phyloP scores from a whole-genome alignment of 2,797 vertebrate species.

The Triplophysa yarkandensis region DNA sequence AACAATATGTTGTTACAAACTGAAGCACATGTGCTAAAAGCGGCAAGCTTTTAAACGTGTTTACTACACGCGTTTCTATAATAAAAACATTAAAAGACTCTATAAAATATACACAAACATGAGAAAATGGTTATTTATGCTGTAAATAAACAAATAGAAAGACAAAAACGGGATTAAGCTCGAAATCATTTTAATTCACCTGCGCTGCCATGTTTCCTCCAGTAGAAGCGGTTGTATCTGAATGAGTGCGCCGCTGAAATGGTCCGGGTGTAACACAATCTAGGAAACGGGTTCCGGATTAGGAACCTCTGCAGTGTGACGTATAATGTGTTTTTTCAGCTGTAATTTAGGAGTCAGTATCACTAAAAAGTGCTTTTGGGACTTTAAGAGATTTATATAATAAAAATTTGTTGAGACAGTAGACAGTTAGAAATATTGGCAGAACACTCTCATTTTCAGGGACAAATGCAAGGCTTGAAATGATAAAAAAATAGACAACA shows the following conservation, averaged over 20 bases:
- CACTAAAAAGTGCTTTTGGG: too few relatives aligned
- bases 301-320: too few relatives aligned
- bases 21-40: conserved; percentile 38
- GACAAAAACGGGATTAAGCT: not conserved
- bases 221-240: conserved; percentile 44
- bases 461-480: too few relatives aligned
- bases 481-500: too few relatives aligned
- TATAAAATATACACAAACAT: not conserved
- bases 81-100: not conserved
- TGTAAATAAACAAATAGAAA: not conserved
- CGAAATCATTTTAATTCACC: conserved; percentile 39
- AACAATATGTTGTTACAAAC: not conserved
- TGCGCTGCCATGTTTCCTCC: conserved; percentile 60
- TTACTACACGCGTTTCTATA: not conserved
- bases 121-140: not conserved
- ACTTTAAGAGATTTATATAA: too few relatives aligned
- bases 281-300: not conserved
- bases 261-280: conserved; percentile 46
- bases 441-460: too few relatives aligned
- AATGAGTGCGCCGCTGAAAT: conserved; percentile 43
- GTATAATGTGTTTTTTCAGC: too few relatives aligned
- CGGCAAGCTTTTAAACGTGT: not conserved
- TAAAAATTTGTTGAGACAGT: too few relatives aligned
- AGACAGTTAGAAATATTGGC: too few relatives aligned
- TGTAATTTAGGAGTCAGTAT: too few relatives aligned